phyloP scores from a whole-genome alignment of 2,113 vertebrate species.

The Papio anubis region DNA sequence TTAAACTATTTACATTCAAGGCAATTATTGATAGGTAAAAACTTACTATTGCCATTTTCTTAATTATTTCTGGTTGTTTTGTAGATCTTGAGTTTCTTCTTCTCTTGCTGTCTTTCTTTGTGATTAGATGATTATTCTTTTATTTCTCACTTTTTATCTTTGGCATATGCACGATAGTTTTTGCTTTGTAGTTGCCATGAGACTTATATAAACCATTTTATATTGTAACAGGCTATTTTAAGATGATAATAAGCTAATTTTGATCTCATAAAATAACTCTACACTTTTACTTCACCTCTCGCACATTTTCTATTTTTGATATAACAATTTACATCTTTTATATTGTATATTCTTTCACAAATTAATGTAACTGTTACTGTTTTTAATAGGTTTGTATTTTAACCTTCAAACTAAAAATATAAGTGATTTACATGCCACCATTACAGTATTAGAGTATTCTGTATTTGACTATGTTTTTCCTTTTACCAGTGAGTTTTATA shows the following conservation, averaged over 20 bases:
- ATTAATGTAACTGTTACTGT: not conserved
- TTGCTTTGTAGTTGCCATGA: not conserved
- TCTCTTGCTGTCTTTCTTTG: not conserved
- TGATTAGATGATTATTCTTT: not conserved
- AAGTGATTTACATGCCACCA: not conserved
- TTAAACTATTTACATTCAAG: too few species aligned
- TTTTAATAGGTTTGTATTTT: not conserved
- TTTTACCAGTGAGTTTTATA: too few species aligned
- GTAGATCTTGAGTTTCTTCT: not conserved
- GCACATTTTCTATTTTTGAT: not conserved
- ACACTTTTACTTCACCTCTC: not conserved
- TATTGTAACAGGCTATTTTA: not conserved
- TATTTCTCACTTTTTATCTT: not conserved
- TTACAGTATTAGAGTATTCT: not conserved
- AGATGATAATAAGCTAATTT: not conserved
- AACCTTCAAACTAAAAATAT: not conserved
- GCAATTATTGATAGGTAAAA: too few species aligned
- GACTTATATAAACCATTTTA: not conserved
- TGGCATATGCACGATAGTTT: not conserved
- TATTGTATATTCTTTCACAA: not conserved
- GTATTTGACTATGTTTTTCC: not conserved
- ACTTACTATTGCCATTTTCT: too few species aligned
- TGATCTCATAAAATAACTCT: not conserved
- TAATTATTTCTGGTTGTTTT: not conserved
- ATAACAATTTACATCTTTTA: not conserved